Conservation (phyloP, 2,888 invertebrate genomes). For the Coecobrya sp. region DNA sequence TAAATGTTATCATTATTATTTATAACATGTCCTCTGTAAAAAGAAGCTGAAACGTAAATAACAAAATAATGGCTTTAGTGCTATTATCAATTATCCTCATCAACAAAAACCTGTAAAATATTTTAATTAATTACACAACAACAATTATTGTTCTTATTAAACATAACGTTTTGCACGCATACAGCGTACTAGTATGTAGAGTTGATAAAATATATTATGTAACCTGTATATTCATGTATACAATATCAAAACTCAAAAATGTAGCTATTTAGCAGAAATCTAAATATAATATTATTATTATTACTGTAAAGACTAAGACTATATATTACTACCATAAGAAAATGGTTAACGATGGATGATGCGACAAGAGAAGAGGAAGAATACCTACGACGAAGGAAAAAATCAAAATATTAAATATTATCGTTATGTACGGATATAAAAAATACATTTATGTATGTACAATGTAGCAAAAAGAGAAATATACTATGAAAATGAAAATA, state of each 20-base stretch:
- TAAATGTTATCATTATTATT: background rate
- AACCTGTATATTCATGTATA: background rate
- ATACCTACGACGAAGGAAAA: background rate
- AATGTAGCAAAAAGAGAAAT: slow-evolving; percentile 37
- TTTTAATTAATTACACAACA: background rate
- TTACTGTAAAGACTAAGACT: background rate
- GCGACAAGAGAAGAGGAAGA: background rate
- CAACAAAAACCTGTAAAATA: background rate
- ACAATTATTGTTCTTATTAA: background rate
- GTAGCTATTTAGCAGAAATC: background rate
- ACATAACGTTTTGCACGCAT: background rate
- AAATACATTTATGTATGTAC: slow-evolving; percentile 41
- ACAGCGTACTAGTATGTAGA: background rate
- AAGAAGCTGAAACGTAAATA: background rate
- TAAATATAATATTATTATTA: background rate
- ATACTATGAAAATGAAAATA: slow-evolving; percentile 28
- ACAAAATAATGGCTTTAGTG: background rate
- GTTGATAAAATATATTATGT: background rate
- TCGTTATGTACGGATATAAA: background rate
- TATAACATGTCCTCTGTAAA: background rate
- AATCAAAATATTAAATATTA: slow-evolving; percentile 3
- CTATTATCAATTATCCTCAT: background rate
- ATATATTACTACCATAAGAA: background rate
- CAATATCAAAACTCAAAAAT: slow-evolving; percentile 30
- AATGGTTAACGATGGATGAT: background rate